Conservation (phyloP, 2,797 vertebrate species). For the Rhadinocentrus ornatus region DNA sequence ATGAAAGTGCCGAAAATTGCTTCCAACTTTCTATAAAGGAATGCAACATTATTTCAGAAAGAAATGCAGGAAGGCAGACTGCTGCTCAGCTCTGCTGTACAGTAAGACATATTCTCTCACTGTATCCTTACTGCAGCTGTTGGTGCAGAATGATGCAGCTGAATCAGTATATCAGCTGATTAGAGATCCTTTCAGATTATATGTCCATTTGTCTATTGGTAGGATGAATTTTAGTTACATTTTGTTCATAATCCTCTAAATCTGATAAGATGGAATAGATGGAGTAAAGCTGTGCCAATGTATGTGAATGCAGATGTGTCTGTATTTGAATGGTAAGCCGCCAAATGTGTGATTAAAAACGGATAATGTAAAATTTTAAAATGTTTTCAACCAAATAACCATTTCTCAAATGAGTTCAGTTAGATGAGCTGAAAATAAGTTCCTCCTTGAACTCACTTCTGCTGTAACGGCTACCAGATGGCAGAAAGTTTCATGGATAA, state of each 20-base stretch:
- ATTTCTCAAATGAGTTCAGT: conserved; percentile 8
- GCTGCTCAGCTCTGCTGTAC: not conserved
- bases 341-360: conserved; percentile 42
- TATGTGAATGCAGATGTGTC: conserved; percentile 14
- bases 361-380: conserved; percentile 15
- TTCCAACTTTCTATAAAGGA: conserved; percentile 24
- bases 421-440: conserved; percentile 8
- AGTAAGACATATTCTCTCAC: conserved; percentile 10
- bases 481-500: conserved; percentile 7
- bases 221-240: conserved; percentile 29
- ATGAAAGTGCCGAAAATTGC: conserved; percentile 2
- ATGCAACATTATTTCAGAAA: conserved; percentile 28
- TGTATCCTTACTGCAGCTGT: conserved; percentile 20
- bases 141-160: conserved; percentile 22
- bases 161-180: conserved; percentile 27
- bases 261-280: conserved; percentile 25
- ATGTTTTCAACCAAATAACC: not conserved
- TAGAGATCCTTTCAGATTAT: conserved; percentile 14
- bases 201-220: conserved; percentile 28
- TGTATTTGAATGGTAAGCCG: conserved; percentile 23
- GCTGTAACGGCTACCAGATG: conserved; percentile 6
- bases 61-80: conserved; percentile 7
- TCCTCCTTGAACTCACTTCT: conserved; percentile 25
- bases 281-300: conserved; percentile 18
- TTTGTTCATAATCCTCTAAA: conserved; percentile 40